Conservation (phyloP, 2,888 invertebrate genomes). For the Cinara cedri region DNA sequence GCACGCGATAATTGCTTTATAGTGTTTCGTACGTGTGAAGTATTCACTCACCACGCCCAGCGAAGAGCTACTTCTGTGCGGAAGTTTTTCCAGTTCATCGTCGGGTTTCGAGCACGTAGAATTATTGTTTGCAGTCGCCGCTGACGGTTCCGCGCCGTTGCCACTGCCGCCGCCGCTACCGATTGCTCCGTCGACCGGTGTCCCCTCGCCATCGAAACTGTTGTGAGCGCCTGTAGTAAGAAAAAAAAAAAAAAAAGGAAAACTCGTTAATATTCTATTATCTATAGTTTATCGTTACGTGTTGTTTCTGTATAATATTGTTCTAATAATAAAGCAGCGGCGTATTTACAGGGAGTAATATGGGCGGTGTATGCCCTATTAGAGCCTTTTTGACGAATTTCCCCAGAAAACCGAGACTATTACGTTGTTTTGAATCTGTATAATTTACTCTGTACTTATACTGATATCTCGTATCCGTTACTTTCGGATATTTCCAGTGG, state of each 20-base stretch:
- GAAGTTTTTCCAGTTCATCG: slow-evolving; percentile 35
- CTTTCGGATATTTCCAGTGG: too few relatives aligned
- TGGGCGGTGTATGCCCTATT: too few relatives aligned
- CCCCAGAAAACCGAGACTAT: too few relatives aligned
- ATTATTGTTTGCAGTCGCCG: not conserved
- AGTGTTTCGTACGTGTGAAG: too few relatives aligned
- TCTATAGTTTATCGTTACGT: not conserved
- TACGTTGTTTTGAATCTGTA: too few relatives aligned
- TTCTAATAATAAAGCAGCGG: not conserved
- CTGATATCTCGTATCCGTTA: too few relatives aligned
- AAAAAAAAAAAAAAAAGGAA: slow-evolving; percentile 5
- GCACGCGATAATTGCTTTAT: too few relatives aligned
- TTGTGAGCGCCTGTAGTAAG: not conserved
- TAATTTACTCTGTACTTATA: too few relatives aligned
- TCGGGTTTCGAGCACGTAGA: slow-evolving; percentile 33
- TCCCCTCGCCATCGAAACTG: not conserved
- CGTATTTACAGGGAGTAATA: too few relatives aligned
- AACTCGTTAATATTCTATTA: not conserved
- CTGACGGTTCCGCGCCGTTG: not conserved
- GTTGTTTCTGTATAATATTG: not conserved
- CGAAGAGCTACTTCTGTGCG: slow-evolving; percentile 37
- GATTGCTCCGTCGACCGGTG: not conserved
- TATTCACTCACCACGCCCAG: slow-evolving; percentile 35
- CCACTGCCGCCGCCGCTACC: not conserved
- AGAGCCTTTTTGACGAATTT: too few relatives aligned